A percentile compares a stretch with the other conserved stretches of the same genome.
Conservation (phyloP, 2,888 invertebrate species). For the Cryptocephalus primarius region DNA sequence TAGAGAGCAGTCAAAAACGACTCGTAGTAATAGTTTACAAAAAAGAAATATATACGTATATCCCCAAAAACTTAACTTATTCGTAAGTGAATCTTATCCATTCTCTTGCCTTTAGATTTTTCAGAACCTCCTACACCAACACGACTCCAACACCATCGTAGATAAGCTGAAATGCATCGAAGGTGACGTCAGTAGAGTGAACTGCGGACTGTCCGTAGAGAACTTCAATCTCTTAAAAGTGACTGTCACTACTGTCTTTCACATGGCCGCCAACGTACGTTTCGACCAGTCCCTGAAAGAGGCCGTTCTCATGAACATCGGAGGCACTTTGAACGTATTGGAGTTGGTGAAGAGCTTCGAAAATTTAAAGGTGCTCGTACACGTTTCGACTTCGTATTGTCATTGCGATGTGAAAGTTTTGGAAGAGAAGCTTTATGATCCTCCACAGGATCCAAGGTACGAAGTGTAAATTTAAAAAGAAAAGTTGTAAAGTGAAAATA, state of each 20-base stretch:
- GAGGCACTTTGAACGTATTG: slow-evolving; percentile 30
- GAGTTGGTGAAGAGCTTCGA: slow-evolving; percentile 26
- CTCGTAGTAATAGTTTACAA: too few relatives aligned
- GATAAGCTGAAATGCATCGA: slow-evolving; percentile 44
- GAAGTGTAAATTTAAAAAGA: slow-evolving; percentile 1
- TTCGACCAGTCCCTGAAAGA: slow-evolving; percentile 56
- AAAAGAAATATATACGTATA: too few relatives aligned
- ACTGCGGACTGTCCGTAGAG: slow-evolving; percentile 36
- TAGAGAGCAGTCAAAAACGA: too few relatives aligned
- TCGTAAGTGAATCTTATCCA: too few relatives aligned
- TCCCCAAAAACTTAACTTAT: too few relatives aligned
- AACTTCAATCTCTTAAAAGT: slow-evolving; percentile 39
- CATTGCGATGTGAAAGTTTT: slow-evolving; percentile 70
- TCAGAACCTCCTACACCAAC: too few relatives aligned
- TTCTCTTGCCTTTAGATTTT: too few relatives aligned
- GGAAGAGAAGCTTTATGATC: slow-evolving; percentile 71
- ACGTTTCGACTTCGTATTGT: slow-evolving; percentile 88
- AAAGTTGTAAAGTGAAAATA: too few relatives aligned
- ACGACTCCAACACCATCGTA: slow-evolving; percentile 23
- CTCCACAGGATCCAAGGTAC: slow-evolving; percentile 37
- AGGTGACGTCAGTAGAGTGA: slow-evolving; percentile 40
- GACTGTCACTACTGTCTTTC: slow-evolving; percentile 53
- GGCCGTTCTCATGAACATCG: slow-evolving; percentile 53
- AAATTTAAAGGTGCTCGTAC: slow-evolving; percentile 49
- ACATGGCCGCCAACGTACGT: slow-evolving; percentile 62